Base-by-base conservation (phyloP, 2,113 vertebrate species). In the Plecturocebus donacophilus region DNA sequence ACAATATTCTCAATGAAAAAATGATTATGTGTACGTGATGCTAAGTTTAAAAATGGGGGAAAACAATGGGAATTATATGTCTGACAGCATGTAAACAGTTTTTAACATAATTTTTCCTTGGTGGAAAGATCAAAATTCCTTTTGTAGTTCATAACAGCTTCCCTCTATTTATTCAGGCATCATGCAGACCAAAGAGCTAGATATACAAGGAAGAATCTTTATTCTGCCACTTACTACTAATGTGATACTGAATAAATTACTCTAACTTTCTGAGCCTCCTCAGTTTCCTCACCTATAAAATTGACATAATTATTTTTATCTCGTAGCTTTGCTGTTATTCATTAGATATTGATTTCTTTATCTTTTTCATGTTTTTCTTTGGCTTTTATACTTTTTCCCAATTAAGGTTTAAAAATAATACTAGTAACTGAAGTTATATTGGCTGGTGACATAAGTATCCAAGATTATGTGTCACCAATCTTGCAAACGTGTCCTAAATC, bases 331-430 rank as follows among this genome's bases (percentile, higher is more conserved):
- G 11, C 13, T 52, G 19, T 77, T 6, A 80, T 87, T 89, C 3
- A 58, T 71, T 76, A 94, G 91, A 30, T 76, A 7, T n/a, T 68
- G 49, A 1, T 79, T 95, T 87, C 16, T 2, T 81, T 80, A 35
- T 13, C 8, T 95, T 87, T 85, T 88, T 93, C 52, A 68, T 35
- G 23, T 35, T 77, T 97, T 94, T 90, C 38, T 84, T 88, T 95
- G 25, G 9, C 38, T 13, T 86, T 89, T 86, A 30, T 25, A 47
- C n/a, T 61, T 91, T 84, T 93, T n/a, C 79, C 7, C 38, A 75
- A 90, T 11, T 91, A 88, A 93, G 2, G 2, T 23, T 96, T 96
- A 84, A 81, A 95, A 83, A 30, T 87, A 76, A 77, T 42, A 45
- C 3, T 56, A 13, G 12, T 47, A 58, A 68, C 3, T 84, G 45